Base-by-base conservation (phyloP, 2,113 vertebrate species). In the Pelodiscus sinensis region DNA sequence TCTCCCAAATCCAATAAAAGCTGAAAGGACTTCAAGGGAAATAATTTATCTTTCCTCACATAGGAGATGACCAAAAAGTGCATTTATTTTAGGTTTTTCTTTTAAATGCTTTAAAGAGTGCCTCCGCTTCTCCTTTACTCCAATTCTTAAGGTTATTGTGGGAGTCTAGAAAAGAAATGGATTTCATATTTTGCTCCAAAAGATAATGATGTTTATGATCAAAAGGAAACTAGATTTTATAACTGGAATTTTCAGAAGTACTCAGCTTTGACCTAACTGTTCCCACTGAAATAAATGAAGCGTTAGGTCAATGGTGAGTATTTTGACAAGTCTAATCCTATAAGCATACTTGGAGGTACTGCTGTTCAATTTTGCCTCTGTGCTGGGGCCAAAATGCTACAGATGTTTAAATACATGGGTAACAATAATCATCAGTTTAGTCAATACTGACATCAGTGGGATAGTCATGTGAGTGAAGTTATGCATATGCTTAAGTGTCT, bases 271-370 rank as follows among this genome's bases (percentile, higher is more conserved):
- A 22, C 2, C 21, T 27, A 71, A 79, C 7, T 73, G 10, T 0
- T 0, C 2, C 80, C 79, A 6, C 16, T 82, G 77, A 68, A 95
- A 81, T 15, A 38, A 22, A 93, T 73, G 18, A 14, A 68, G 62
- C 88, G 29, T 38, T 68, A 54, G 1, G 18, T 2, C 16, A 68
- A 9, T 2, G 82, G 1, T 71, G 12, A 85, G 35, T 24, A 82
- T 85, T 6, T 3, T 29, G 78, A 83, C 27, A 92, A 77, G 38
- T 50, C 73, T 21, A 22, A 15, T 22, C 65, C 18, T 2, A 19
- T 9, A 84, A 56, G 25, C 38, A 27, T 55, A 25, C 2, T 31
- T 31, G 52, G 14, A 0, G 44, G 2, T 18, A 18, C 4, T 0
- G 58, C 10, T 18, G 77, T 89, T 71, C 91, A 77, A 24, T 6